Conservation (phyloP, 1,140 invertebrate genomes). For the Drosophila takahashii region DNA sequence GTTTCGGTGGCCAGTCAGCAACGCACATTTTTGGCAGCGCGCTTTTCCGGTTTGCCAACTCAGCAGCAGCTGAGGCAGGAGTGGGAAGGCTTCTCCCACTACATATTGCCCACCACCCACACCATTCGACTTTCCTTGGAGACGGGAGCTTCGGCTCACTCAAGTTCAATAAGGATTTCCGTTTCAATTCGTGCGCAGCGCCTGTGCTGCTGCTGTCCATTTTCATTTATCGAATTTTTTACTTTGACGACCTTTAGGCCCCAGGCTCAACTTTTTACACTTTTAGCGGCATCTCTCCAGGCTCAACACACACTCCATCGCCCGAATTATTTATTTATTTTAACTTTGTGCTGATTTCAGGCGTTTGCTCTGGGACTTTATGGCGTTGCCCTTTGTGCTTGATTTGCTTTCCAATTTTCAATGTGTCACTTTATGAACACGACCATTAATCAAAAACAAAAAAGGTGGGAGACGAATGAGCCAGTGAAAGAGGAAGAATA, state of each 20-base stretch:
- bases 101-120: neutral
- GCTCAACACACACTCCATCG: neutral
- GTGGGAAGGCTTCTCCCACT: conserved; percentile 1
- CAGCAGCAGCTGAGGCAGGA: conserved; percentile 41
- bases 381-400: conserved; percentile 73
- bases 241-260: conserved; percentile 77
- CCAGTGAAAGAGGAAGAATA: conserved; percentile 37
- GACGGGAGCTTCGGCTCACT: conserved; percentile 41
- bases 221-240: conserved; percentile 82
- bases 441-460: conserved; percentile 80
- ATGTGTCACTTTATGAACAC: conserved; percentile 81
- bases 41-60: conserved; percentile 75
- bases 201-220: conserved; percentile 61
- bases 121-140: conserved; percentile 40
- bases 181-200: conserved; percentile 79
- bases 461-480: conserved; percentile 6
- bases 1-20: conserved; percentile 73
- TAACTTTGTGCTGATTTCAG: conserved; percentile 71
- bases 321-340: conserved; percentile 54
- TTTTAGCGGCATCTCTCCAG: conserved; percentile 69
- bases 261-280: conserved; percentile 75
- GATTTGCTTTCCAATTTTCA: conserved; percentile 83
- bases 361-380: conserved; percentile 71
- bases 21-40: conserved; percentile 76
- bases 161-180: conserved; percentile 82